phyloP scores from a whole-genome alignment of 2,113 vertebrate genomes.

The Labrus mixtus region DNA sequence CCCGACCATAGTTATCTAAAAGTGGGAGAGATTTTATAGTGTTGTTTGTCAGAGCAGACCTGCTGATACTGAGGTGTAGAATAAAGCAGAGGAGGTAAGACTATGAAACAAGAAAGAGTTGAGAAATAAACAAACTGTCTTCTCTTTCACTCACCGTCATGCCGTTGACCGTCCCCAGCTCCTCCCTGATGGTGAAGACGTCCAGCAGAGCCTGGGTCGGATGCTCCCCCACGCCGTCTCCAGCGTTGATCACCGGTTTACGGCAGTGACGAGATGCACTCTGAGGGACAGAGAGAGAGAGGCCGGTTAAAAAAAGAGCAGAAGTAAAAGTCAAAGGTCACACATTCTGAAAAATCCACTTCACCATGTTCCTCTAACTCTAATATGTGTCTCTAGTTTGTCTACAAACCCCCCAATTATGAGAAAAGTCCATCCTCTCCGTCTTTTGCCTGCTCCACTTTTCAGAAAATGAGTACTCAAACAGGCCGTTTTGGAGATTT shows the following conservation, averaged over 20 bases:
- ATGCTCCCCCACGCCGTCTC: slow-evolving; percentile 96
- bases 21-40: neutral
- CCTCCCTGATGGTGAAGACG: slow-evolving; percentile 97
- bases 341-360: no score
- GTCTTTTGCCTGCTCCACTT: no score
- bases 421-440: no score
- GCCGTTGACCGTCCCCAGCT: slow-evolving; percentile 98
- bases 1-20: slow-evolving; percentile 96
- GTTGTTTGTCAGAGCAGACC: no score
- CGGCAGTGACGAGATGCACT: slow-evolving; percentile 92
- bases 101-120: no score
- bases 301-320: neutral
- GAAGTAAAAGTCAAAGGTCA: neutral
- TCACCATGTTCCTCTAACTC: no score
- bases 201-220: slow-evolving; percentile 96
- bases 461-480: no score
- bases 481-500: no score
- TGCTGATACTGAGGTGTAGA: no score
- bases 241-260: slow-evolving; percentile 94
- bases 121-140: neutral
- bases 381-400: no score
- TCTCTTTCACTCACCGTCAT: slow-evolving; percentile 90
- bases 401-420: no score
- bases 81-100: no score
- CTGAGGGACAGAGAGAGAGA: slow-evolving; percentile 65